Conservation (phyloP, 2,797 vertebrate genomes). For the Dicrostonyx torquatus region DNA sequence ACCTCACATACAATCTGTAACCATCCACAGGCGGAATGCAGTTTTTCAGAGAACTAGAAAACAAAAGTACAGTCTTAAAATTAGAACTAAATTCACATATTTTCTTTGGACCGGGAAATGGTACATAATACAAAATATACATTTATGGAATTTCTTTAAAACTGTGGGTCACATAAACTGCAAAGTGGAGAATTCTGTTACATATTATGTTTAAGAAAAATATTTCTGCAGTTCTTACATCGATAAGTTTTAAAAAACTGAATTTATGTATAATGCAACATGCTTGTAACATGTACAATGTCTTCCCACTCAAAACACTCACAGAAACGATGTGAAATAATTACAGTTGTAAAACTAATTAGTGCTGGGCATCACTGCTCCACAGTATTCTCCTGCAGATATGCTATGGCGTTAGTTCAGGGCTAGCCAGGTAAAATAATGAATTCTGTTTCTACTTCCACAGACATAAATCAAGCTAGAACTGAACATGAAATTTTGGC, state of each 20-base stretch:
- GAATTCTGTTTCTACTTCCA: slow-evolving; percentile 81
- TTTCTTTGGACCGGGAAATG: slow-evolving; percentile 91
- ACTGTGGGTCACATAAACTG: slow-evolving; percentile 91
- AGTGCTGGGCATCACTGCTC: slow-evolving; percentile 82
- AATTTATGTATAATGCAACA: slow-evolving; percentile 88
- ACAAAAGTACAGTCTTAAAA: slow-evolving; percentile 90
- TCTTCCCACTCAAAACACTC: slow-evolving; percentile 83
- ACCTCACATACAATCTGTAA: slow-evolving; percentile 82
- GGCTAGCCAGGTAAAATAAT: slow-evolving; percentile 88
- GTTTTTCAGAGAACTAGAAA: slow-evolving; percentile 91
- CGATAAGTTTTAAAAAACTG: slow-evolving; percentile 89
- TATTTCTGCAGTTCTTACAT: slow-evolving; percentile 85
- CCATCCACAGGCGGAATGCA: slow-evolving; percentile 90
- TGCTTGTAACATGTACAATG: slow-evolving; percentile 86
- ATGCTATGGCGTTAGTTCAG: slow-evolving; percentile 78
- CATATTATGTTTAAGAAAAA: slow-evolving; percentile 86
- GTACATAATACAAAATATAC: slow-evolving; percentile 95
- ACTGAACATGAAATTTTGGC: slow-evolving; percentile 53
- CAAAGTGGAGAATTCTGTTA: slow-evolving; percentile 90
- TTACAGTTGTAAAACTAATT: slow-evolving; percentile 80
- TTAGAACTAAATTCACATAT: slow-evolving; percentile 91
- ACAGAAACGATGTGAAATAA: slow-evolving; percentile 83
- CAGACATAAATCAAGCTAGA: slow-evolving; percentile 21
- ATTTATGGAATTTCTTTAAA: slow-evolving; percentile 90
- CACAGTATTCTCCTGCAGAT: slow-evolving; percentile 71